Evolutionary conservation across 2,888 invertebrate genomes (phyloP).

Genomic region (Eutolmus rufibarbis): DNA sequence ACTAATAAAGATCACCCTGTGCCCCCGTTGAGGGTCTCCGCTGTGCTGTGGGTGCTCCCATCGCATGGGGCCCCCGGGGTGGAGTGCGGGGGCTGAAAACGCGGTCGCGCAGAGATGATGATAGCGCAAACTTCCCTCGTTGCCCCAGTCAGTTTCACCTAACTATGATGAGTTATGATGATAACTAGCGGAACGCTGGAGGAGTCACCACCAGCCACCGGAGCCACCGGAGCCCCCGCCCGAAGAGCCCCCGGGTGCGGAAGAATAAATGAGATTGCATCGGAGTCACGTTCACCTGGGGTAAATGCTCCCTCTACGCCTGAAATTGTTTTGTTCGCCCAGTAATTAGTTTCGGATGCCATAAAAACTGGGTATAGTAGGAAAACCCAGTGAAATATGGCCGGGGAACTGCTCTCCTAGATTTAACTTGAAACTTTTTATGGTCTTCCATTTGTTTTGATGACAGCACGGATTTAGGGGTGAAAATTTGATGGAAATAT

Average conservation of each 20-base stretch:
- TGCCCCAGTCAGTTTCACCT: neutral
- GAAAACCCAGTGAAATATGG: neutral
- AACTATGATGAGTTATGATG: slow-evolving; percentile 29
- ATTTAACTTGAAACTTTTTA: neutral
- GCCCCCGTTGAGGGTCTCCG: neutral
- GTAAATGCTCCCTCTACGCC: slow-evolving; percentile 31
- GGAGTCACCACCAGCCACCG: neutral
- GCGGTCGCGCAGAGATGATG: neutral
- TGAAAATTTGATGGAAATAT: neutral
- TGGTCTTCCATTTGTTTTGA: neutral
- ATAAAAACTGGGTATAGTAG: neutral
- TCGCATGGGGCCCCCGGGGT: neutral
- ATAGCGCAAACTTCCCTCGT: neutral
- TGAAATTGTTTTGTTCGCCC: slow-evolving; percentile 22
- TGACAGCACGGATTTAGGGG: neutral
- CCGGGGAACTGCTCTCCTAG: neutral
- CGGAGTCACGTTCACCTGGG: slow-evolving; percentile 35
- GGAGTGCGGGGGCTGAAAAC: neutral
- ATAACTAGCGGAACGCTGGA: slow-evolving; percentile 16
- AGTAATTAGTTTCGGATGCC: slow-evolving; percentile 39
- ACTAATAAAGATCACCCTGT: slow-evolving; percentile 19
- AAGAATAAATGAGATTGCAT: slow-evolving; percentile 39
- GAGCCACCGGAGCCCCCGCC: neutral
- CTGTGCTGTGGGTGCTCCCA: neutral
- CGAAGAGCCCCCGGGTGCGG: neutral